These are phyloP conservation scores for Ariolimax columbianus DNA, from an alignment of 2,888 invertebrate genomes.

Conservation along the genomic window DNA sequence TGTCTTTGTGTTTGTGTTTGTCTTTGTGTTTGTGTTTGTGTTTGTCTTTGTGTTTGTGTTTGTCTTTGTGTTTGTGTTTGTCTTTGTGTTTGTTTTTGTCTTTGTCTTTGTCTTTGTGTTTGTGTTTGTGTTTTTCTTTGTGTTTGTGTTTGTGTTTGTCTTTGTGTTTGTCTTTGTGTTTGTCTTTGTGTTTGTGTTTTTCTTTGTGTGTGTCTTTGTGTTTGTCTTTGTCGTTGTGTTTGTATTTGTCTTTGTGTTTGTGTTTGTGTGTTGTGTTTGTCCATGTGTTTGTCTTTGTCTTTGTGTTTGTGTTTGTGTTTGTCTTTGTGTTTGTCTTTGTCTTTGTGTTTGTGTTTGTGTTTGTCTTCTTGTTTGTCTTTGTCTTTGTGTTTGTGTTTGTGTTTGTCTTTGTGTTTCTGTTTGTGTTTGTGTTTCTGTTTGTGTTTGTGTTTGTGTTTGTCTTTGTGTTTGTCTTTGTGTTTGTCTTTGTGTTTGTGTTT, in stretches of 20 bases:
- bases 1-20: background rate
- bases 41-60: background rate
- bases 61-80: background rate
- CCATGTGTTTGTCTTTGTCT: too few relatives aligned
- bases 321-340: conserved; percentile 4
- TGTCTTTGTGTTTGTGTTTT: background rate
- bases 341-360: conserved; percentile 22
- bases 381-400: too few relatives aligned
- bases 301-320: background rate
- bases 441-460: background rate
- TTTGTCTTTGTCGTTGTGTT: too few relatives aligned
- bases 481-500: background rate
- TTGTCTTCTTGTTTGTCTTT: too few relatives aligned
- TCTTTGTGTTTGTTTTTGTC: too few relatives aligned
- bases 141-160: background rate
- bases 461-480: background rate
- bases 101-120: too few relatives aligned
- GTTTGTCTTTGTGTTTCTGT: background rate
- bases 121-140: too few relatives aligned
- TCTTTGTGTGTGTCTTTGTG: too few relatives aligned
- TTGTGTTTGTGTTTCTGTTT: background rate
- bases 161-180: too few relatives aligned
- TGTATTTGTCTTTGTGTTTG: too few relatives aligned
- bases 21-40: background rate
- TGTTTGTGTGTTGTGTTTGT: too few relatives aligned